Base-by-base conservation (phyloP, 64 coral and sea anemone genomes). In the Hydrozoanthus tunicans region DNA sequence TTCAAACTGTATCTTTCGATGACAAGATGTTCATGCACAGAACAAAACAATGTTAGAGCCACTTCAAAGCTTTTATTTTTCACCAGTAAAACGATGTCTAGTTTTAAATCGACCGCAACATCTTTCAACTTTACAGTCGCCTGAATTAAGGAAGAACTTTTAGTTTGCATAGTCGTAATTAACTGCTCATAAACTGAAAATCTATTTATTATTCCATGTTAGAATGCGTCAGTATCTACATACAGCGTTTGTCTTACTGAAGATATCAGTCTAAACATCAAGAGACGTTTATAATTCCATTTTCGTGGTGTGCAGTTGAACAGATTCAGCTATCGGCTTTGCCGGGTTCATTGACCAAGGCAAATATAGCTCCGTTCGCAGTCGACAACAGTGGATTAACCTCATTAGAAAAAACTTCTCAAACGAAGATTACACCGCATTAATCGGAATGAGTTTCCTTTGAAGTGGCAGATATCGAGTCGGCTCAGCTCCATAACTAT, bases 351-450 rank as follows among this genome's bases (percentile, higher is more conserved):
- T 20, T 20, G 20, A 20, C 20, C 20, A 20, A 20, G 20, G 20
- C 20, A 20, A 20, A 20, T 20, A 20, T 20, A 20, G 20, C 20
- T 20, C 20, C 20, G 20, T 20, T 20, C 20, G 20, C 0, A 20
- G 20, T 20, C 20, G 20, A 20, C 51, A 73, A 73, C 70, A 11
- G 25, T 32, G 70, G 70, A 73, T 73, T 73, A 73, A 51, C 70
- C 70, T 73, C 70, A 73, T 73, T 73, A 73, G 61, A 73, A 73
- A 10, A 73, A 51, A 73, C 70, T 73, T 73, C 20, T 27, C 51
- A 32, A 32, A 9, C 6, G 9, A 73, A 26, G 70, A 73, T 73
- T 51, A 73, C 20, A 73, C 7, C 1, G 70, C 7, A 73, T 51
- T 25, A 70, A 24, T 23, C 13, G 4, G 70, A 26, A 32, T 73